phyloP scores from a whole-genome alignment of 2,888 invertebrate genomes.

The Megastigmus dorsalis region DNA sequence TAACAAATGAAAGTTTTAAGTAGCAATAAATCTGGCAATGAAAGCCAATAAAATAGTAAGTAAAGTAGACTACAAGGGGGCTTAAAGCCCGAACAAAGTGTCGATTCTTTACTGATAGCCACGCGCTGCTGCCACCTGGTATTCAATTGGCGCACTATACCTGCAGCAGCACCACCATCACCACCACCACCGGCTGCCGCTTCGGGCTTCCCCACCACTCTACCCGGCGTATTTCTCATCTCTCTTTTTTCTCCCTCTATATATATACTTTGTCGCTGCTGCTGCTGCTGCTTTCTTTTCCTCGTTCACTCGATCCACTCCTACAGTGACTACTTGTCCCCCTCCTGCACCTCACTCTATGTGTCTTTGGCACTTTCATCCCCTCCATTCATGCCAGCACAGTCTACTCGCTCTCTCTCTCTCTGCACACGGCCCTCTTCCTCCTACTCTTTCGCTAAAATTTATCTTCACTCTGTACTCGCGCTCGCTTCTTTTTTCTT shows the following conservation, averaged over 20 bases:
- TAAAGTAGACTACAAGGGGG: constrained; percentile 10
- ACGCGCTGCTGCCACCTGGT: constrained; percentile 65
- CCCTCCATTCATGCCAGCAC: neutral
- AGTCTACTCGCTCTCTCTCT: too few relatives aligned
- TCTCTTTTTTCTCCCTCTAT: neutral
- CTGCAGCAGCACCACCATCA: too few relatives aligned
- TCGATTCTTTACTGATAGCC: constrained; percentile 53
- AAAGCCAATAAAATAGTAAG: constrained; percentile 10
- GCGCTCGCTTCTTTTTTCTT: too few relatives aligned
- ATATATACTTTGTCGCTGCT: too few relatives aligned
- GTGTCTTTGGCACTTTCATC: constrained; percentile 2
- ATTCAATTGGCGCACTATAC: neutral
- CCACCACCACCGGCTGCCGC: constrained; percentile 29
- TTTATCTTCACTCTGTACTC: too few relatives aligned
- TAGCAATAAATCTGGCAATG: constrained; percentile 20
- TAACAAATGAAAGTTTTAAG: constrained; percentile 7
- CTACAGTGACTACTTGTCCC: neutral
- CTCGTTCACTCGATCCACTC: constrained; percentile 1
- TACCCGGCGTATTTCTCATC: neutral
- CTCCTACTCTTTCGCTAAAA: too few relatives aligned
- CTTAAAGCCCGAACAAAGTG: constrained; percentile 3
- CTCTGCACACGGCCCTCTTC: too few relatives aligned
- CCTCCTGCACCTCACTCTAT: neutral
- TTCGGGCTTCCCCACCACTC: neutral
- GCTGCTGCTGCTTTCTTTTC: neutral